Base-by-base conservation (phyloP, 2,888 invertebrate genomes). In the Melinaea menophilus region DNA sequence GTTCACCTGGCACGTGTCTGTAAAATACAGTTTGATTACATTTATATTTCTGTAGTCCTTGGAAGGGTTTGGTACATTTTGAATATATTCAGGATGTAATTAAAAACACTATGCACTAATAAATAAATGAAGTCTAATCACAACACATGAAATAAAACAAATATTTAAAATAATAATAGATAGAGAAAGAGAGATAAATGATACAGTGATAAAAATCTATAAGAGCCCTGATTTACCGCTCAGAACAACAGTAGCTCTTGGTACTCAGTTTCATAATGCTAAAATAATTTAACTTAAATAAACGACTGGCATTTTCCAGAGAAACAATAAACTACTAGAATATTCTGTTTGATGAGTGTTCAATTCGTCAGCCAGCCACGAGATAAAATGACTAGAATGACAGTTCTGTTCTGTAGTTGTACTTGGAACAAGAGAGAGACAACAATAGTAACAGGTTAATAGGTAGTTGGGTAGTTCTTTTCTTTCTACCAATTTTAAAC, bases 321-420 rank as follows among this genome's bases (percentile, higher is more conserved):
- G 46, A 35, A 47, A 56, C 56, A 61, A 47, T 56, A 46, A 47
- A 61, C 47, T 54, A 47, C 61, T 61, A 51, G 37, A 34, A 61
- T 61, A 61, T 61, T 61, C 57, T 22, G 57, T 61, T 51, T 61
- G 61, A 41, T 57, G 33, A 54, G 46, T 48, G 35, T 37, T 48
- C 48, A 47, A 9, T 37, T 56, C 55, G 56, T 61, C 56, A 35
- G 13, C 55, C 46, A 33, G 22, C 22, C 37, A 31, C 46, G 22
- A 46, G 12, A 33, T 45, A 58, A 51, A 22, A 48, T 51, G 51
- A 51, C 31, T 51, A 31, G 31, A 31, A 7, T 41, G 41, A 41
- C 9, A 9, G 41, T 41, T 9, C 41, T 41, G 41, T 41, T 0
- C 9, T 41, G 7, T 9, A 2, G 7, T 7, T 9, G 2, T 22